phyloP scores from a whole-genome alignment of 2,888 invertebrate genomes.

The Drosophila antonietae region DNA sequence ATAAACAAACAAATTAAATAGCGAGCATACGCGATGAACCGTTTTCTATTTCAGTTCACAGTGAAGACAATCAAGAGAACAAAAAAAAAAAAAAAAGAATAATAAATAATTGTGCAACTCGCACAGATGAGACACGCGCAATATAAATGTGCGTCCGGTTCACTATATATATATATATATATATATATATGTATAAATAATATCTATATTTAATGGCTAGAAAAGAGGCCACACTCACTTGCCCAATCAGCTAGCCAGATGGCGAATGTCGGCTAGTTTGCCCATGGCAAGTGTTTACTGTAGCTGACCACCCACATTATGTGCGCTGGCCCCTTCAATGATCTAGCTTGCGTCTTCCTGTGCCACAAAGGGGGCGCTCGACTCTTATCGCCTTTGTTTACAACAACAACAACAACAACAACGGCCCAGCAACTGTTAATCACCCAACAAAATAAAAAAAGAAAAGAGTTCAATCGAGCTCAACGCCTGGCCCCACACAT shows the following conservation, averaged over 20 bases:
- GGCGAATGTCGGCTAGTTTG: slow-evolving; percentile 26
- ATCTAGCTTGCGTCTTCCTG: slow-evolving; percentile 20
- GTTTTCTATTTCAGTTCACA: slow-evolving; percentile 17
- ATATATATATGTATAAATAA: not conserved
- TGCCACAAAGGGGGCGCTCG: slow-evolving; percentile 17
- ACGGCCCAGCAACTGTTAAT: slow-evolving; percentile 41
- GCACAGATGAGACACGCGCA: slow-evolving; percentile 29
- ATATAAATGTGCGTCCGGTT: slow-evolving; percentile 7
- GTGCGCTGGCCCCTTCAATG: slow-evolving; percentile 1
- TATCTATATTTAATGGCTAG: slow-evolving; percentile 11
- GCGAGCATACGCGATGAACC: slow-evolving; percentile 21
- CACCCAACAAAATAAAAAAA: slow-evolving; percentile 34
- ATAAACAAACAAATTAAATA: slow-evolving; percentile 57
- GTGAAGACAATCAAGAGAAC: slow-evolving; percentile 13
- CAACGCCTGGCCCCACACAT: slow-evolving; percentile 12
- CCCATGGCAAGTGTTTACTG: not conserved
- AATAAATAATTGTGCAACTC: slow-evolving; percentile 32
- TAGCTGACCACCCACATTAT: slow-evolving; percentile 42
- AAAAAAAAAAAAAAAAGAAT: slow-evolving; percentile 9
- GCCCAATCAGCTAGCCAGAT: slow-evolving; percentile 50
- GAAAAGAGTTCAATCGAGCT: slow-evolving; percentile 51
- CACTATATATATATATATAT: not conserved
- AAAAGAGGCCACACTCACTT: slow-evolving; percentile 48
- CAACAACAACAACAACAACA: slow-evolving; percentile 18
- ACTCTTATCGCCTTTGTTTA: slow-evolving; percentile 31